Evolutionary conservation across 2,888 invertebrate genomes (phyloP).

Genomic region (Tachina fera): DNA sequence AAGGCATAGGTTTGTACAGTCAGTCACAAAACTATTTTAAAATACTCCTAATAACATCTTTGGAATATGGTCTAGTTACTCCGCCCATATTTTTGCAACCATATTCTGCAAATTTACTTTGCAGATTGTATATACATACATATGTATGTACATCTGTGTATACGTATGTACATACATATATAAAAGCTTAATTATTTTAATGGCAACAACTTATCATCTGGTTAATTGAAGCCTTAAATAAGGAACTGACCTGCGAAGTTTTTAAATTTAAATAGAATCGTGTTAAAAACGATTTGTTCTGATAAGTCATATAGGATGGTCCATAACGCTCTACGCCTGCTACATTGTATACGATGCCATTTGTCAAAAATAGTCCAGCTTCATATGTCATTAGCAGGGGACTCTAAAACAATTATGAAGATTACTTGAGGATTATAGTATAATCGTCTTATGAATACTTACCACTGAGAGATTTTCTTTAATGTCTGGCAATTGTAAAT

Average conservation of each 20-base stretch:
- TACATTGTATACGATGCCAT: constrained; percentile 81
- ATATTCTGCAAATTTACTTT: too few relatives aligned
- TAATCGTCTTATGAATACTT: constrained; percentile 61
- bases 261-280: constrained; percentile 79
- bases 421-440: not conserved
- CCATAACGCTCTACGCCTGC: constrained; percentile 79
- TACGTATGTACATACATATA: too few relatives aligned
- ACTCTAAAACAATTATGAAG: constrained; percentile 74
- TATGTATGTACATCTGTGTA: too few relatives aligned
- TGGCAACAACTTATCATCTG: too few relatives aligned
- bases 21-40: too few relatives aligned
- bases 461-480: constrained; percentile 81
- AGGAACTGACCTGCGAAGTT: constrained; percentile 78
- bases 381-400: constrained; percentile 80
- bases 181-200: too few relatives aligned
- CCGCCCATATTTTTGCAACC: too few relatives aligned
- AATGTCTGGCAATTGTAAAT: constrained; percentile 80
- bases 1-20: too few relatives aligned
- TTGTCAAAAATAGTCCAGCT: constrained; percentile 78
- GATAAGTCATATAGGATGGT: constrained; percentile 81
- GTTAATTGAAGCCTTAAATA: not conserved
- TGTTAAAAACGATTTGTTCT: constrained; percentile 80
- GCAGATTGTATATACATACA: too few relatives aligned
- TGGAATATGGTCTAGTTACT: too few relatives aligned
- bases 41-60: too few relatives aligned